Evolutionary conservation across 2,888 invertebrate genomes (phyloP).

Genomic region (Sicus ferrugineus): DNA sequence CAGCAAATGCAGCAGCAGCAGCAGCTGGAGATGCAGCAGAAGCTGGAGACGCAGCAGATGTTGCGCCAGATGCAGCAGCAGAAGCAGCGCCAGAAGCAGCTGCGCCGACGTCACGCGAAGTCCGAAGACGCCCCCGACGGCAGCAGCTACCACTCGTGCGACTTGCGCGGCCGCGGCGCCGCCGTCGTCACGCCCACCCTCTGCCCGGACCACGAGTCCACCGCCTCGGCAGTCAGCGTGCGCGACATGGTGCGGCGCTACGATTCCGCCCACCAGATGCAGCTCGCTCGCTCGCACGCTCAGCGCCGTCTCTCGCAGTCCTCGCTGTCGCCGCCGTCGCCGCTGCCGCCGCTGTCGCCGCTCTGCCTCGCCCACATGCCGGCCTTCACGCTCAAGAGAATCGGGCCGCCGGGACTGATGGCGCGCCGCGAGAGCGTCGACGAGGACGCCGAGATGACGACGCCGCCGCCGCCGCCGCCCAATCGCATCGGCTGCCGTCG

Average conservation of each 20-base stretch:
- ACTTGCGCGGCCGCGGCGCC: not conserved
- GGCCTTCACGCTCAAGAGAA: conserved; percentile 45
- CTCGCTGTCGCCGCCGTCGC: conserved; percentile 47
- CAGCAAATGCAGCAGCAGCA: not conserved
- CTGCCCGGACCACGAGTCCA: conserved; percentile 33
- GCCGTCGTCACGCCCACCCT: not conserved
- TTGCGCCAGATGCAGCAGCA: not conserved
- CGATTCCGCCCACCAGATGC: conserved; percentile 50
- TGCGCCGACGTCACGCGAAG: not conserved
- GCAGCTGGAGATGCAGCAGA: not conserved
- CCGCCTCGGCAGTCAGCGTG: conserved; percentile 49
- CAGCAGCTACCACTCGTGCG: not conserved
- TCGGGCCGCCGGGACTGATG: conserved; percentile 24
- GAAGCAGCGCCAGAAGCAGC: not conserved
- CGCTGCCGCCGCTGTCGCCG: conserved; percentile 47
- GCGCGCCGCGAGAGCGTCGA: conserved; percentile 6
- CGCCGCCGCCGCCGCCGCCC: not conserved
- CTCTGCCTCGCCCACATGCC: conserved; percentile 52
- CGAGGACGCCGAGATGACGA: not conserved
- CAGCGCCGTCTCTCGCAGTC: conserved; percentile 41
- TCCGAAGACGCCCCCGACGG: not conserved
- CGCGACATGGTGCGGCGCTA: conserved; percentile 59
- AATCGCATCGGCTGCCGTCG: not conserved
- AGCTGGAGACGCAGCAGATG: not conserved
- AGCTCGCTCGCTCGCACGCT: not conserved